These are phyloP conservation scores for Stictonetta naevosa DNA, from an alignment of 2,113 vertebrate genomes.

Conservation along the genomic window DNA sequence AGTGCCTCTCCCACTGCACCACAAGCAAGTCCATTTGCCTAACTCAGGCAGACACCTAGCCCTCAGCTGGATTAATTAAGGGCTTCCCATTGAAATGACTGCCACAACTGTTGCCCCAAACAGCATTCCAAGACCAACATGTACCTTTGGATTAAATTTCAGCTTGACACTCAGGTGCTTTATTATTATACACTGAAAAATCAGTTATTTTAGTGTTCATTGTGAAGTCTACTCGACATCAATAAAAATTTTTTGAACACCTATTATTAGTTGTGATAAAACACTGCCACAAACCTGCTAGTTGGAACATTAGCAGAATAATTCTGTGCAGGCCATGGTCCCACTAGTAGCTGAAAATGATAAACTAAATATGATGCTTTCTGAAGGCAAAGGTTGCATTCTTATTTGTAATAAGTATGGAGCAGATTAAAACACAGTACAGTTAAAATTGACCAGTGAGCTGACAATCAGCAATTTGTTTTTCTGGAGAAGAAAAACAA, in stretches of 20 bases:
- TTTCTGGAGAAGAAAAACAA: not conserved
- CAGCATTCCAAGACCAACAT: fast-evolving
- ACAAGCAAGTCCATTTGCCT: not conserved
- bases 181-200: not conserved
- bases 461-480: not conserved
- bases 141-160: not conserved
- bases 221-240: not conserved
- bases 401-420: not conserved
- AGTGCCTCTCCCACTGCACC: fast-evolving
- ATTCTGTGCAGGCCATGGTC: not conserved
- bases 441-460: not conserved
- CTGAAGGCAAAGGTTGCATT: not conserved
- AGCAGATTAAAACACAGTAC: not conserved
- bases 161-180: not conserved
- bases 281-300: not conserved
- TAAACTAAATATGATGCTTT: not conserved
- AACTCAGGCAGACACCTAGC: not conserved
- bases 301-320: not conserved
- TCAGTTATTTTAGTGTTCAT: not conserved
- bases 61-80: not conserved
- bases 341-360: not conserved
- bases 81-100: not conserved
- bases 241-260: not conserved
- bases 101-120: not conserved
- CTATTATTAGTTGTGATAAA: not conserved